A percentile compares a stretch with the other conserved stretches of the same genome.
These are phyloP conservation scores for Alloplasta piceator DNA, from an alignment of 2,888 invertebrate genomes.

Conservation along the genomic window DNA sequence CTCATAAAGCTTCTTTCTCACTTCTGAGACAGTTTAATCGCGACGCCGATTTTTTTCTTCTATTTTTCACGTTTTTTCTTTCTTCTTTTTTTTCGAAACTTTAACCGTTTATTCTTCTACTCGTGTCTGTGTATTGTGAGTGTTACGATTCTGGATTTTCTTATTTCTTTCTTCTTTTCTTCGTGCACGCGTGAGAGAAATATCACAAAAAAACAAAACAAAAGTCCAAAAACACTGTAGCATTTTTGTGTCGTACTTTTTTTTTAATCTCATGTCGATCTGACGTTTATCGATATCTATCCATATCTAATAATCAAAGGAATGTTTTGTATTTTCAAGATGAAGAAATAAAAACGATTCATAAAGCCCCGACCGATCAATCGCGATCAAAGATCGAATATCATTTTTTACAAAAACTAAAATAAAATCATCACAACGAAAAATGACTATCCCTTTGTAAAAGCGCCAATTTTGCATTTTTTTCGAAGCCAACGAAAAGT, in stretches of 20 bases:
- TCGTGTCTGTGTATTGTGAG: no score
- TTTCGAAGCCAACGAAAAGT: no score
- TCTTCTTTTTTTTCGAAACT: slow-evolving; percentile 22
- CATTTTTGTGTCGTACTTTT: slow-evolving; percentile 42
- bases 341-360: not conserved
- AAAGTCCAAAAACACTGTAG: not conserved
- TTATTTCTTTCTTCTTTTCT: slow-evolving; percentile 16
- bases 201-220: slow-evolving; percentile 20
- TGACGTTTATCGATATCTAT: slow-evolving; percentile 6
- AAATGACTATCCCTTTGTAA: not conserved
- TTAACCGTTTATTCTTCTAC: not conserved
- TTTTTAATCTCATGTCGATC: slow-evolving; percentile 23
- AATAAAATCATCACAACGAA: not conserved
- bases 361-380: not conserved
- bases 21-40: slow-evolving; percentile 30
- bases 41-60: not conserved
- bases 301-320: slow-evolving; percentile 8
- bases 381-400: not conserved
- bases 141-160: slow-evolving; percentile 20
- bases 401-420: not conserved
- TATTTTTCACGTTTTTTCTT: slow-evolving; percentile 7
- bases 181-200: slow-evolving; percentile 28
- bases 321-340: slow-evolving; percentile 33
- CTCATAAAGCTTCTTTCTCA: slow-evolving; percentile 51
- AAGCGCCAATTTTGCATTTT: no score